Percentiles rank a stretch among this genome's conserved stretches.
These are phyloP conservation scores for Podarcis muralis DNA, from an alignment of 2,113 vertebrate species.

Conservation along the genomic window DNA sequence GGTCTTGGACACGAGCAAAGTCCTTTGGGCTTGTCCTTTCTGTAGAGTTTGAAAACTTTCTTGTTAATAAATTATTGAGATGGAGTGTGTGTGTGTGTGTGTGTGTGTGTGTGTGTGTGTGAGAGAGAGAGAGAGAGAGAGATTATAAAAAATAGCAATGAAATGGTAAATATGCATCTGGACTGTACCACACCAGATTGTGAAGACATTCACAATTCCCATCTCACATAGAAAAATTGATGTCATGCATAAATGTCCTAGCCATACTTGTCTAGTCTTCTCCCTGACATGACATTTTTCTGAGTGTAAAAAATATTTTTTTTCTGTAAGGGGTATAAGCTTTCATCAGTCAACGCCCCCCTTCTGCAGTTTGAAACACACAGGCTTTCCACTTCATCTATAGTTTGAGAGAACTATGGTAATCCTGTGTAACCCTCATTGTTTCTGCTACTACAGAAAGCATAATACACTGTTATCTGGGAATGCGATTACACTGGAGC, in stretches of 20 bases:
- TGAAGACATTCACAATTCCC: no score
- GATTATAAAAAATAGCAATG: not conserved
- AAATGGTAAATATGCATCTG: not conserved
- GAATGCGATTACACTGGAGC: constrained; percentile 20
- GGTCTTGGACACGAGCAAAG: not conserved
- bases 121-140: not conserved
- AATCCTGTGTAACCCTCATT: not conserved
- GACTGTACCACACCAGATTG: not conserved
- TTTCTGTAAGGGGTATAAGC: not conserved
- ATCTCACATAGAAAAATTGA: not conserved
- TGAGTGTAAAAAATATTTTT: not conserved
- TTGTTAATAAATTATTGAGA: not conserved
- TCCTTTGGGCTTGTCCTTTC: not conserved
- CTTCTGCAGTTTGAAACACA: not conserved
- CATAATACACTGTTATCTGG: not conserved
- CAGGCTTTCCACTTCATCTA: not conserved
- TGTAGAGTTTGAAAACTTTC: not conserved
- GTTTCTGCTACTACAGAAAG: not conserved
- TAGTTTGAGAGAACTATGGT: constrained; percentile 3
- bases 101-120: no score
- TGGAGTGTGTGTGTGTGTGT: not conserved
- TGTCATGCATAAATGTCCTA: not conserved
- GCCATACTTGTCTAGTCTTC: not conserved
- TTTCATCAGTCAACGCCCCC: not conserved
- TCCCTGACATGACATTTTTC: not conserved